A percentile compares a stretch with the other conserved stretches of the same genome.
Conservation (phyloP, 2,797 vertebrate species). For the Ispidina picta region DNA sequence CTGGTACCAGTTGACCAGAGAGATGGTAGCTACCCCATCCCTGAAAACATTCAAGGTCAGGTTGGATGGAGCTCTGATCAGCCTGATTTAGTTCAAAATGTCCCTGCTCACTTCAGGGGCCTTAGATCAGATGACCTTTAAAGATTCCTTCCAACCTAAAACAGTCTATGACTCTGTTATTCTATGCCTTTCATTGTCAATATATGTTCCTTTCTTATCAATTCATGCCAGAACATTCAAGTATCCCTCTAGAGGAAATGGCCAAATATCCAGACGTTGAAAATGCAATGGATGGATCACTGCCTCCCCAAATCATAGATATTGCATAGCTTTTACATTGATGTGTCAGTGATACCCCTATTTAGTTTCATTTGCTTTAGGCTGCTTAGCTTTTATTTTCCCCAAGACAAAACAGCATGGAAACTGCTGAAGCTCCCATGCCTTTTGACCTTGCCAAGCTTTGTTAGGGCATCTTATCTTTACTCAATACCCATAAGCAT, state of each 20-base stretch:
- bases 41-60: neutral
- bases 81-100: neutral
- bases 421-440: slow-evolving; percentile 66
- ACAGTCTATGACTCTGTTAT: neutral
- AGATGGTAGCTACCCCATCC: neutral
- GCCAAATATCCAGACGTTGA: neutral
- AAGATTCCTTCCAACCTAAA: neutral
- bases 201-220: neutral
- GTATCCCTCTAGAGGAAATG: neutral
- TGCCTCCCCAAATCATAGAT: neutral
- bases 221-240: neutral
- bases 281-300: neutral
- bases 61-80: neutral
- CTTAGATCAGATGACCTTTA: neutral
- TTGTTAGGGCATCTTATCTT: slow-evolving; percentile 73
- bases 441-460: slow-evolving; percentile 65
- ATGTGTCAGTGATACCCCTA: neutral
- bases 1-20: neutral
- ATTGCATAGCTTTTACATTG: neutral
- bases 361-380: slow-evolving; percentile 35
- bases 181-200: neutral
- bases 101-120: neutral
- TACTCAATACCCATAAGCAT: slow-evolving; percentile 67
- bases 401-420: slow-evolving; percentile 27
- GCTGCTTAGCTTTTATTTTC: slow-evolving; percentile 2